Conservation (phyloP, 2,113 vertebrate species). For the Aspidoscelis tigris region DNA sequence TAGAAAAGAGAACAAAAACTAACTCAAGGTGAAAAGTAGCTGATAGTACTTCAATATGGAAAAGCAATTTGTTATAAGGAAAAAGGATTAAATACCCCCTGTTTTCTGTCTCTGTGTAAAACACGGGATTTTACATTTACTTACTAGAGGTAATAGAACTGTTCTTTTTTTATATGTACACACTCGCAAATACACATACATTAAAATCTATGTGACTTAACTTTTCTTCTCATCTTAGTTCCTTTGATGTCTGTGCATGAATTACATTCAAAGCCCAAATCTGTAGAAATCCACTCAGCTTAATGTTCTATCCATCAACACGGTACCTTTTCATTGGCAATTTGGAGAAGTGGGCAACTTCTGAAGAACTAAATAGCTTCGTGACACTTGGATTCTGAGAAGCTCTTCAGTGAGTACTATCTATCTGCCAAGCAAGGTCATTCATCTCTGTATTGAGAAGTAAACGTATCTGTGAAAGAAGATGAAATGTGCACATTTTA, state of each 20-base stretch:
- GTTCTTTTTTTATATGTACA: accelerated
- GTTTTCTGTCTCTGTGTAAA: neutral
- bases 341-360: neutral
- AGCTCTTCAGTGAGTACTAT: neutral
- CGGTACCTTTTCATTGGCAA: neutral
- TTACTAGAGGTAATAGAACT: neutral
- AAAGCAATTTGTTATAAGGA: neutral
- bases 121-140: neutral
- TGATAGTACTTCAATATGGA: conserved; percentile 7
- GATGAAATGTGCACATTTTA: too few species aligned
- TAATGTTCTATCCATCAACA: neutral
- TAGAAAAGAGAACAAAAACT: neutral
- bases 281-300: neutral
- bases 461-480: too few species aligned
- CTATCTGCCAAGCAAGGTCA: neutral
- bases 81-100: neutral
- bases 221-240: conserved; percentile 9
- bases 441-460: neutral
- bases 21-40: conserved; percentile 12
- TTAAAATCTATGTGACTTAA: neutral
- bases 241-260: neutral
- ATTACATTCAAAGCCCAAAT: conserved; percentile 6
- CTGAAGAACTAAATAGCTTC: neutral
- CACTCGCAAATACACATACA: neutral
- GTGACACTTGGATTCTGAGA: neutral